Evolutionary conservation across 2,888 invertebrate species (phyloP).

Genomic region (Leptopilina syphax): DNA sequence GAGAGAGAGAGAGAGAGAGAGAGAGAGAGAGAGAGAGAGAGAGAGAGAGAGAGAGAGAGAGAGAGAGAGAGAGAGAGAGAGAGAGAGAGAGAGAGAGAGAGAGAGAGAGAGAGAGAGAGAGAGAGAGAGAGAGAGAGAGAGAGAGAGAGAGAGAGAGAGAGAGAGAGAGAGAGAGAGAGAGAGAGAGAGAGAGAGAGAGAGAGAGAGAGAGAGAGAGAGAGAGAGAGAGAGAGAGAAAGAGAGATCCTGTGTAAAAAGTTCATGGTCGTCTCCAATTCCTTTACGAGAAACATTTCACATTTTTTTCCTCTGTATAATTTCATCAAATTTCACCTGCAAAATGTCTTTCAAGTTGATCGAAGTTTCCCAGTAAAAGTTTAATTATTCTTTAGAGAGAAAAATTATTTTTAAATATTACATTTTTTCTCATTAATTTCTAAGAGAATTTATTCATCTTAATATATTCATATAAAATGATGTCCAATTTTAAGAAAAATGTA

Average conservation of each 20-base stretch:
- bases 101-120: neutral
- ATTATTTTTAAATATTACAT: too few relatives aligned
- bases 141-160: neutral
- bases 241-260: constrained; percentile 18
- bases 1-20: neutral
- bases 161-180: neutral
- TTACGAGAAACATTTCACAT: constrained; percentile 1
- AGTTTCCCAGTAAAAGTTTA: too few relatives aligned
- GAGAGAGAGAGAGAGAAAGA: neutral
- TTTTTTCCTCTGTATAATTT: neutral
- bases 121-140: neutral
- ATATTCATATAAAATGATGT: too few relatives aligned
- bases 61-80: neutral
- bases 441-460: too few relatives aligned
- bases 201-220: neutral
- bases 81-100: neutral
- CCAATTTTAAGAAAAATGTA: too few relatives aligned
- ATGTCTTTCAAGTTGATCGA: neutral
- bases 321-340: neutral
- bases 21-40: neutral
- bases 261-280: constrained; percentile 11
- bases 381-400: too few relatives aligned
- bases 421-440: too few relatives aligned
- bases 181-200: neutral
- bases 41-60: neutral